Evolutionary conservation across 1,140 invertebrate species (phyloP).

Genomic region (Bombus fervidus): DNA sequence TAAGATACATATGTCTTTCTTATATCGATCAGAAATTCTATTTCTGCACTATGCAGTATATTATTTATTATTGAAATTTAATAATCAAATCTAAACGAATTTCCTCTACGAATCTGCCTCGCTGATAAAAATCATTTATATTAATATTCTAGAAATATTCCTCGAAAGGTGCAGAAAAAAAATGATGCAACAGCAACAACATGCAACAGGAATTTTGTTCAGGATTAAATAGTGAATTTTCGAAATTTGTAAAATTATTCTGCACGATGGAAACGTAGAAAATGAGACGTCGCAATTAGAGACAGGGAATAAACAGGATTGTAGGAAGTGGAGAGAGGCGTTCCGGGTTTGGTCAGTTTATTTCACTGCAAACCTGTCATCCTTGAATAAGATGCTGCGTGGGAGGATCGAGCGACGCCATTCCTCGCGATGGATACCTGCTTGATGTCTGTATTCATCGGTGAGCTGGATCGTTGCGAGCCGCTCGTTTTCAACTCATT

Average conservation of each 20-base stretch:
- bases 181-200: no score
- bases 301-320: neutral
- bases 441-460: constrained; percentile 12
- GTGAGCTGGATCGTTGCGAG: neutral
- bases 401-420: constrained; percentile 9
- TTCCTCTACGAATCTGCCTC: no score
- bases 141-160: no score
- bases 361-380: constrained; percentile 9
- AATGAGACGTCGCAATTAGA: neutral
- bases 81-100: no score
- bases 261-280: fast-evolving
- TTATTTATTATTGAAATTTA: no score
- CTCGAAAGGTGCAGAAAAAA: fast-evolving
- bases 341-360: neutral
- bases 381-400: constrained; percentile 9
- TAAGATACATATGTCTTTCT: fast-evolving
- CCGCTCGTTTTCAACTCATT: neutral
- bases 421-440: constrained; percentile 11
- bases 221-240: neutral
- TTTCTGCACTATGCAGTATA: no score
- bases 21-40: no score
- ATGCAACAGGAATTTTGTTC: no score
- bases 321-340: neutral
- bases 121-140: no score
- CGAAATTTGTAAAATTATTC: neutral